Percentiles rank a stretch among this genome's conserved stretches.
Conservation (phyloP, 2,113 vertebrate species). For the Brachypodius melanocephalos region DNA sequence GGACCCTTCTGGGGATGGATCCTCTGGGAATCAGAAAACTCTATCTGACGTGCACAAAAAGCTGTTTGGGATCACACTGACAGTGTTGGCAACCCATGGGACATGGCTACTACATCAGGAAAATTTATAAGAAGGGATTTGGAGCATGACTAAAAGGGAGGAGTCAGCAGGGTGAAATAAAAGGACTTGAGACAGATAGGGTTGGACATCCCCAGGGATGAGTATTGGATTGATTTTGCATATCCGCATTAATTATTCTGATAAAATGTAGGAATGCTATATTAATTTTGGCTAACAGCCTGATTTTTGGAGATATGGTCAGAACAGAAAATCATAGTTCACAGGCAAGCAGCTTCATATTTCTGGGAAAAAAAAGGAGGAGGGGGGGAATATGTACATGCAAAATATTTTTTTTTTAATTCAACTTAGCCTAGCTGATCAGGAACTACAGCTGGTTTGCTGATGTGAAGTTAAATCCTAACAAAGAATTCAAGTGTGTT, state of each 20-base stretch:
- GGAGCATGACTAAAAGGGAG: neutral
- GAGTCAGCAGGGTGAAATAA: neutral
- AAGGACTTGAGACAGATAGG: neutral
- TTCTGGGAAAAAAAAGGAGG: neutral
- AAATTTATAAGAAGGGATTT: neutral
- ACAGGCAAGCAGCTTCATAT: neutral
- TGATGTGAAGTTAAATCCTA: neutral
- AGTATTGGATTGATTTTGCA: neutral
- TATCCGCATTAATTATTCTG: neutral
- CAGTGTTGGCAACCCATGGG: neutral
- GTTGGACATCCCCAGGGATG: neutral
- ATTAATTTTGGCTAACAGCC: neutral
- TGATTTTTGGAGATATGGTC: neutral
- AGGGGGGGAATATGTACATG: neutral
- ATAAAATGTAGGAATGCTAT: neutral
- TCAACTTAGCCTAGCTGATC: neutral
- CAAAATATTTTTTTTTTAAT: neutral
- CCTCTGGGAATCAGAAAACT: fast-evolving
- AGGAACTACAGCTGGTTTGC: neutral
- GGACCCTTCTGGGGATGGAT: neutral
- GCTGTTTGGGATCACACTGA: neutral
- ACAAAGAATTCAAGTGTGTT: neutral
- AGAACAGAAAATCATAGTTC: neutral
- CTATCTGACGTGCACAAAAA: fast-evolving
- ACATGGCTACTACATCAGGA: neutral